Conservation (phyloP, 2,113 vertebrate genomes). For the Neogale vison region DNA sequence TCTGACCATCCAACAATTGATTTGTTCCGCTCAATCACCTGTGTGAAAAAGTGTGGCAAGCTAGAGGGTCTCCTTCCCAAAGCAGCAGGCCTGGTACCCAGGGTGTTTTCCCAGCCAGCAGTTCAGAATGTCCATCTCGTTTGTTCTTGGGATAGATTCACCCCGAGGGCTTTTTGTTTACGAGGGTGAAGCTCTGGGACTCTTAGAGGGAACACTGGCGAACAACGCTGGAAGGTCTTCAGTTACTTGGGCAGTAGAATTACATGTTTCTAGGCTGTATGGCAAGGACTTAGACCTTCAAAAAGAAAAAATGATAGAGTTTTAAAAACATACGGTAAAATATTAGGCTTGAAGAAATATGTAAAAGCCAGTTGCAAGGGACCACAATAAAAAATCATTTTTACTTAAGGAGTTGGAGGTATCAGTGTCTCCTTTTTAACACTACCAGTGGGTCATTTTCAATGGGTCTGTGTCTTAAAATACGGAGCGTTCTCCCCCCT, state of each 20-base stretch:
- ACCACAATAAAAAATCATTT: neutral
- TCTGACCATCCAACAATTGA: constrained; percentile 78
- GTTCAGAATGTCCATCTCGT: neutral
- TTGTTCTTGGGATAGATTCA: neutral
- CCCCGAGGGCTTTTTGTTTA: neutral
- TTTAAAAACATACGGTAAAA: neutral
- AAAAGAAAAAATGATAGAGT: neutral
- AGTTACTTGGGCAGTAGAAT: neutral
- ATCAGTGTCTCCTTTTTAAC: neutral
- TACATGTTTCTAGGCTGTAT: neutral
- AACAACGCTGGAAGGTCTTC: neutral
- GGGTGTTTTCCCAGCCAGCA: constrained; percentile 71
- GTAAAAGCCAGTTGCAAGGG: neutral
- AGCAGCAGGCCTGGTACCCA: constrained; percentile 2
- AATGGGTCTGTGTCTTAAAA: neutral
- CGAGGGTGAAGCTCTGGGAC: neutral
- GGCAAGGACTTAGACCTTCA: neutral
- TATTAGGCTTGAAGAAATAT: neutral
- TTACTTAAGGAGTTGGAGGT: neutral
- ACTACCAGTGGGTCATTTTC: neutral
- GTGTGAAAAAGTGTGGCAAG: constrained; percentile 14
- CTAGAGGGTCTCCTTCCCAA: neutral
- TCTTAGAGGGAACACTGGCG: neutral
- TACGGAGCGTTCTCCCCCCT: neutral
- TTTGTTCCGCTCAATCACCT: constrained; percentile 79